Evolutionary conservation across 2,113 vertebrate genomes (phyloP), one percentile per base, ranked within the genome.

Genomic region (Microcebus griseorufus): DNA sequence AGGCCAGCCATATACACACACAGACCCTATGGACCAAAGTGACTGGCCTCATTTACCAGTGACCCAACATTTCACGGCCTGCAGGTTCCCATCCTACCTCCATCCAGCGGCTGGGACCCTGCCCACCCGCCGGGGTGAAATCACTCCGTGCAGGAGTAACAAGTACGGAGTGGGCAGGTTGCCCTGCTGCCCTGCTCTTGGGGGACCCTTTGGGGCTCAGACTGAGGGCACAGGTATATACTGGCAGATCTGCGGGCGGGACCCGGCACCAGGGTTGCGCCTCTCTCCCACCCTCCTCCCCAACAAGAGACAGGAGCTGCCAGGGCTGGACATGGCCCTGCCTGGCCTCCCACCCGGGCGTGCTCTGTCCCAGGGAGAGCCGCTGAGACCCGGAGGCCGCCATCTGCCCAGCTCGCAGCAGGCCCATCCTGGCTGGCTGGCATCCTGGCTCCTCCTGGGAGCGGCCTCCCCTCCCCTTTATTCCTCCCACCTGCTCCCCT

Each of bases 401-500:
- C 97, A 98, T 98, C 98, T 98, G 98, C 95, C 75, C 37, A 11
- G 70, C 83, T 90, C 96, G 0, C 86, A 94, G 95, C 96, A 94
- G 96, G 97, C 93, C 93, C 95, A 90, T 98, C 96, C 96, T 95
- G 92, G 94, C 94, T 94, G 94, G 93, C 97, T 90, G 93, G 87
- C 93, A 32, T 97, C 94, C 92, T 55, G 93, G 81, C 81, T 55
- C 84, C 97, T 95, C 94, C 96, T 37, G 96, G 84, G 94, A 92
- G 65, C 89, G 39, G 87, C 78, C 91, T 25, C 25, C 86, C 81
- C 86, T 95, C 95, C 69, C 79, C 90, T 90, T 94, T 22, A 91
- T 95, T 64, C 78, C 86, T 85, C 90, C 97, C 97, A 98, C 95
- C 98, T 98, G 97, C 96, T 97, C 95, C 90, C 32, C 70, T 45